Percentiles rank a stretch among this genome's conserved stretches.
Evolutionary conservation across 2,113 vertebrate species (phyloP).

Genomic region (Harpagus bidentatus): DNA sequence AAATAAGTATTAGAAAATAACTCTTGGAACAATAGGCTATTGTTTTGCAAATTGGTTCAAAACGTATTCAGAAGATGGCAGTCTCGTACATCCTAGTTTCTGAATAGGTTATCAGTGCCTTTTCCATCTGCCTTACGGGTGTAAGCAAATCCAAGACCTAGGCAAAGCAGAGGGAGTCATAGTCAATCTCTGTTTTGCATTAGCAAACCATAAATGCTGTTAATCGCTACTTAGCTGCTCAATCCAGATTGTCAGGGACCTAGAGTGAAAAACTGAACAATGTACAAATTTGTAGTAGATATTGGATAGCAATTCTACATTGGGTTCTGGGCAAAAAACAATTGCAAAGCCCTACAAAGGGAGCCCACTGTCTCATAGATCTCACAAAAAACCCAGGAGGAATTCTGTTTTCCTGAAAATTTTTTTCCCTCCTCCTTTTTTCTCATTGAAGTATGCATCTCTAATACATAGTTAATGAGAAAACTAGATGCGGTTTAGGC

Average conservation of each 20-base stretch:
- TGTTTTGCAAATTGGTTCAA: neutral
- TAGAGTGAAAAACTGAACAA: neutral
- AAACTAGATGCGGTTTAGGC: neutral
- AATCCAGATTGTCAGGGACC: neutral
- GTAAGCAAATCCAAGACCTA: neutral
- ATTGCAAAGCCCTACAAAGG: neutral
- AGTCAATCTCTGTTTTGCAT: neutral
- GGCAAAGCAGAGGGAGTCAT: neutral
- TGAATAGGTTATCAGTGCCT: neutral
- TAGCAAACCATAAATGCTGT: neutral
- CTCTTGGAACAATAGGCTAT: neutral
- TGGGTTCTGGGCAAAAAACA: neutral
- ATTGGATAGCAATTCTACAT: neutral
- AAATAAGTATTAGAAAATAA: neutral
- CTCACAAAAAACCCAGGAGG: neutral
- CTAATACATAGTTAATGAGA: neutral
- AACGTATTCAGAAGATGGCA: neutral
- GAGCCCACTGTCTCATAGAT: neutral
- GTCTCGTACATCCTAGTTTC: neutral
- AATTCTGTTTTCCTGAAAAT: neutral
- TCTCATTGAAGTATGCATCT: neutral
- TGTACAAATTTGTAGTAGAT: neutral
- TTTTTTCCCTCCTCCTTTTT: neutral
- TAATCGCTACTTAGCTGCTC: neutral
- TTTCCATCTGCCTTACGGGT: neutral